A percentile compares a stretch with the other conserved stretches of the same genome.
phyloP scores from a whole-genome alignment of 2,888 invertebrate species.

The Mythimna impura region DNA sequence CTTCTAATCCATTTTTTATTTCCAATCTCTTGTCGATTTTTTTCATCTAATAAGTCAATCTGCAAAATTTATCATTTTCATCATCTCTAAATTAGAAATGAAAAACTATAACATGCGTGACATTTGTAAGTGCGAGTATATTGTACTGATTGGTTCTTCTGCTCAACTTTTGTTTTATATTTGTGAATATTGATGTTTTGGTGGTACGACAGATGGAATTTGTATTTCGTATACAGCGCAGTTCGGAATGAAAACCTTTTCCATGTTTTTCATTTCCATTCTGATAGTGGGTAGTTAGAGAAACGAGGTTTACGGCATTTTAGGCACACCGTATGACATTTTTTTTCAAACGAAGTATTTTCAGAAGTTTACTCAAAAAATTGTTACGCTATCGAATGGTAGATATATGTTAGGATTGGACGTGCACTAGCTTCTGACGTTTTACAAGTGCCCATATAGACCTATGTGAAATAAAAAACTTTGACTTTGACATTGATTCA shows the following conservation, averaged over 20 bases:
- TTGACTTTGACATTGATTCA: too few relatives aligned
- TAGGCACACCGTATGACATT: not conserved
- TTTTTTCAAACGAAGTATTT: not conserved
- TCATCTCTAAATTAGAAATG: too few relatives aligned
- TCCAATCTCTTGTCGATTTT: too few relatives aligned
- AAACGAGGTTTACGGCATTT: conserved; percentile 18
- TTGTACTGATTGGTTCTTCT: conserved; percentile 24
- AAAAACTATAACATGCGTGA: not conserved
- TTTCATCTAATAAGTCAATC: too few relatives aligned
- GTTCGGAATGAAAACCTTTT: conserved; percentile 27
- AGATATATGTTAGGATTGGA: not conserved
- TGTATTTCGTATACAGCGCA: conserved; percentile 35
- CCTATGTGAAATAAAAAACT: too few relatives aligned
- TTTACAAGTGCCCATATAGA: too few relatives aligned
- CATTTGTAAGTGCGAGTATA: not conserved
- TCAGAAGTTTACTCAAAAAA: not conserved
- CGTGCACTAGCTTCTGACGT: too few relatives aligned
- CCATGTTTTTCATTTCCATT: conserved; percentile 55
- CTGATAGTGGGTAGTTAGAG: conserved; percentile 12
- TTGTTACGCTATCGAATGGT: not conserved
- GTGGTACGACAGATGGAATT: conserved; percentile 33
- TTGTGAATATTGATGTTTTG: conserved; percentile 54
- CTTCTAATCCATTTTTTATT: not conserved
- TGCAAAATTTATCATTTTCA: too few relatives aligned
- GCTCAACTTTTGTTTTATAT: not conserved